Evolutionary conservation across 2,888 invertebrate genomes (phyloP).

Genomic region (Pachliopta kotzebuea): DNA sequence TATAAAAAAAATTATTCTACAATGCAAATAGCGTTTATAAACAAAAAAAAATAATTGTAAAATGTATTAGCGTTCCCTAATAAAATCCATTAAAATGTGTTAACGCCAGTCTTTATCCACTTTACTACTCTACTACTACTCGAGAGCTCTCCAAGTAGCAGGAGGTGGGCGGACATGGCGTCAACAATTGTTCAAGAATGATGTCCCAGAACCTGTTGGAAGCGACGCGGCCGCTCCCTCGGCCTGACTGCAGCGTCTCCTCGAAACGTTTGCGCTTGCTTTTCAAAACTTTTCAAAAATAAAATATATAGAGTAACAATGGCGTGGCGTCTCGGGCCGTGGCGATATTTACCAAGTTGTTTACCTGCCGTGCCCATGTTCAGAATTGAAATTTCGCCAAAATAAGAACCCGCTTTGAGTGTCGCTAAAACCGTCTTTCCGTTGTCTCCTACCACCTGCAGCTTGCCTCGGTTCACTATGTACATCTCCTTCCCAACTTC

Average conservation of each 20-base stretch:
- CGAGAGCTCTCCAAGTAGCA: slow-evolving; percentile 24
- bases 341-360: slow-evolving; percentile 95
- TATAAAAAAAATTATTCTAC: slow-evolving; percentile 33
- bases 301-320: slow-evolving; percentile 69
- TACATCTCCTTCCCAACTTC: slow-evolving; percentile 99
- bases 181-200: slow-evolving; percentile 49
- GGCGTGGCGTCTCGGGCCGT: slow-evolving; percentile 81
- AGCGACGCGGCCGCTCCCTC: slow-evolving; percentile 75
- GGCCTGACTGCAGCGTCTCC: slow-evolving; percentile 80
- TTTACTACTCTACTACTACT: slow-evolving; percentile 44
- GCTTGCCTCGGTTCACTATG: slow-evolving; percentile 97
- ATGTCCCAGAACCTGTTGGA: slow-evolving; percentile 77
- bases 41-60: slow-evolving; percentile 47
- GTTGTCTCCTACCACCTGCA: slow-evolving; percentile 97
- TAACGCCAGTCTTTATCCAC: slow-evolving; percentile 43
- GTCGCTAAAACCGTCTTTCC: slow-evolving; percentile 98
- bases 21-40: slow-evolving; percentile 32
- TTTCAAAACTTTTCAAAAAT: slow-evolving; percentile 69
- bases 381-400: slow-evolving; percentile 99
- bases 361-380: slow-evolving; percentile 99
- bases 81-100: slow-evolving; percentile 46
- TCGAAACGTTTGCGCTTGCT: slow-evolving; percentile 68
- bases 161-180: slow-evolving; percentile 40
- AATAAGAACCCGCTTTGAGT: slow-evolving; percentile 98
- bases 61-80: slow-evolving; percentile 62